Evolutionary conservation across 2,888 invertebrate species (phyloP), one percentile per base, ranked within the genome.

Genomic region (Mythimna pallens): DNA sequence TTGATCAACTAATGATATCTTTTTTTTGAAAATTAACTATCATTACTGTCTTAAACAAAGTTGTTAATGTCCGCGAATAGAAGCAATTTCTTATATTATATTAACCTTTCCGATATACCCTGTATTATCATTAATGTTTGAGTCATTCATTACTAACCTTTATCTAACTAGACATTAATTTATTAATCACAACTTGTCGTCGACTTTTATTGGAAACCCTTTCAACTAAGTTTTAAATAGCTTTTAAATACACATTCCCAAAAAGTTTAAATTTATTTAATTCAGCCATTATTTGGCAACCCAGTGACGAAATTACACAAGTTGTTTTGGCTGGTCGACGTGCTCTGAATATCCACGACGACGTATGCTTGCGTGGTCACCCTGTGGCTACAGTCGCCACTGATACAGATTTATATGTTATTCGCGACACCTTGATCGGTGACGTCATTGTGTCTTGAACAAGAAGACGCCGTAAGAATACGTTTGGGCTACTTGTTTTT

Each of bases 331-430:
- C 63, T 61, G 4, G 40, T 50, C 30, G 50, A 76, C 80, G 82
- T 82, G 83, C 70, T 22, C 20, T 50, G 82, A 75, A 71, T 82
- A 67, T 14, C 10, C 30, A 58, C 30, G 30, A 58, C 30, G 17
- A 30, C 17, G 20, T 22, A 20, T 52, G 62, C 43, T 54, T 50
- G 58, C 77, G 70, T 50, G 63, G 68, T 68, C 59, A 59, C 62
- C 30, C 50, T 63, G 70, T 50, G 63, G 70, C 70, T 62, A 58
- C 64, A 25, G 57, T 63, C 34, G 57, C 65, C 54, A 64, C 72
- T 70, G 65, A 75, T 70, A 69, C 62, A 64, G 63, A 67, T 73
- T 75, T 61, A 80, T 25, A 82, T 78, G 69, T 72, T 58, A 74
- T 66, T 78, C 58, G 25, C 50, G 69, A 57, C 64, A 62, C 34